Percentiles rank a stretch among this genome's conserved stretches.
Evolutionary conservation across 1,140 invertebrate species (phyloP).

Genomic region (Liolophura sinensis): DNA sequence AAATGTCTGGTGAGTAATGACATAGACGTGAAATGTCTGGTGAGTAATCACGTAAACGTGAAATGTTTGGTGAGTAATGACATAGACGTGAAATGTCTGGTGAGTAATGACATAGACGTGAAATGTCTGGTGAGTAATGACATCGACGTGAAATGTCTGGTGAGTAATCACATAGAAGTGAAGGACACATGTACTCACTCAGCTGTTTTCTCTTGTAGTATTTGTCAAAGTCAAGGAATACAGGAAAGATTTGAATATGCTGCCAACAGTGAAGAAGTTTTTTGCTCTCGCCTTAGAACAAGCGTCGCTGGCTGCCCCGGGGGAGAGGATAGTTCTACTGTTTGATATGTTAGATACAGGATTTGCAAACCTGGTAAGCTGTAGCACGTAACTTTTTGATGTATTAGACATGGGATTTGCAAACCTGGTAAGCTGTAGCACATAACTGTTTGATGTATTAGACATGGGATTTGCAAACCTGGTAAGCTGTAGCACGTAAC

Average conservation of each 20-base stretch:
- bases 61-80: not conserved
- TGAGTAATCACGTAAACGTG: not conserved
- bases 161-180: not conserved
- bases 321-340: conserved; percentile 79
- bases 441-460: not conserved
- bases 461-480: not conserved
- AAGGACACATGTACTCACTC: not conserved
- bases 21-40: not conserved
- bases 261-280: conserved; percentile 76
- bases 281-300: conserved; percentile 89
- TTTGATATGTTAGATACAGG: conserved; percentile 89
- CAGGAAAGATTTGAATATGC: conserved; percentile 73
- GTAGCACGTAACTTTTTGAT: not conserved
- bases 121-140: not conserved
- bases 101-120: not conserved
- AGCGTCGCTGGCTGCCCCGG: conserved; percentile 69
- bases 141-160: not conserved
- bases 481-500: not conserved
- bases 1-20: not conserved
- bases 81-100: not conserved
- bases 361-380: conserved; percentile 81
- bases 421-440: not conserved
- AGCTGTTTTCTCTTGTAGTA: conserved; percentile 34
- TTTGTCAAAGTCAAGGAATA: conserved; percentile 48
- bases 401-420: not conserved